Percentiles rank a stretch among this genome's conserved stretches.
phyloP scores from a whole-genome alignment of 1,140 invertebrate genomes.

The Drosophila ambigua region DNA sequence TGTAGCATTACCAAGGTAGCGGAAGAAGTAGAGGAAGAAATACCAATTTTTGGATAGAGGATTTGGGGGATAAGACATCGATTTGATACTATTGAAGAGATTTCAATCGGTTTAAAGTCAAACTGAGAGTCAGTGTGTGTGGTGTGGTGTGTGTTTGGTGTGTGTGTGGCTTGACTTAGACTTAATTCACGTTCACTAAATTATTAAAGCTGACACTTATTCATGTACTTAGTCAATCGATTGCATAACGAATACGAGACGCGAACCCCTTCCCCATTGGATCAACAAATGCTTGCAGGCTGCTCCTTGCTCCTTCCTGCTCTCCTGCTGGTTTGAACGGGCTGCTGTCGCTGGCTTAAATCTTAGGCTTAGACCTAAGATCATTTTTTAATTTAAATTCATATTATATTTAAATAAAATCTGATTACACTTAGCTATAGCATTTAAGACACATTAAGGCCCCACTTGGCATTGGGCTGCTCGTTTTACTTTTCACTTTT shows the following conservation, averaged over 20 bases:
- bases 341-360: slow-evolving; percentile 36
- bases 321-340: slow-evolving; percentile 28
- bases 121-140: slow-evolving; percentile 20
- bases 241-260: slow-evolving; percentile 71
- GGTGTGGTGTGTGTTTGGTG: slow-evolving; percentile 16
- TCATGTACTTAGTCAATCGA: slow-evolving; percentile 68
- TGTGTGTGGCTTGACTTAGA: slow-evolving; percentile 61
- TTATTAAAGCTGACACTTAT: slow-evolving; percentile 83
- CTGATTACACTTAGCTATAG: slow-evolving; percentile 78
- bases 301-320: slow-evolving; percentile 6
- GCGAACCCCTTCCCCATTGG: slow-evolving; percentile 8
- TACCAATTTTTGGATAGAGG: slow-evolving; percentile 18
- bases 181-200: slow-evolving; percentile 75
- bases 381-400: slow-evolving; percentile 53
- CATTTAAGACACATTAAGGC: slow-evolving; percentile 83
- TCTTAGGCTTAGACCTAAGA: slow-evolving; percentile 44
- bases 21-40: slow-evolving; percentile 32
- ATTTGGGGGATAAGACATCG: slow-evolving; percentile 20
- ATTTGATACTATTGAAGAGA: slow-evolving; percentile 69
- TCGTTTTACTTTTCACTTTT: slow-evolving; percentile 20
- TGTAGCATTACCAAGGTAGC: not conserved
- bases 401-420: slow-evolving; percentile 72
- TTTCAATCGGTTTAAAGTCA: slow-evolving; percentile 53
- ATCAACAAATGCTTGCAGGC: slow-evolving; percentile 29
- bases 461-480: slow-evolving; percentile 79